Evolutionary conservation across 1,140 invertebrate species (phyloP), one percentile per base, ranked within the genome.

Genomic region (Euborellia annulipes): DNA sequence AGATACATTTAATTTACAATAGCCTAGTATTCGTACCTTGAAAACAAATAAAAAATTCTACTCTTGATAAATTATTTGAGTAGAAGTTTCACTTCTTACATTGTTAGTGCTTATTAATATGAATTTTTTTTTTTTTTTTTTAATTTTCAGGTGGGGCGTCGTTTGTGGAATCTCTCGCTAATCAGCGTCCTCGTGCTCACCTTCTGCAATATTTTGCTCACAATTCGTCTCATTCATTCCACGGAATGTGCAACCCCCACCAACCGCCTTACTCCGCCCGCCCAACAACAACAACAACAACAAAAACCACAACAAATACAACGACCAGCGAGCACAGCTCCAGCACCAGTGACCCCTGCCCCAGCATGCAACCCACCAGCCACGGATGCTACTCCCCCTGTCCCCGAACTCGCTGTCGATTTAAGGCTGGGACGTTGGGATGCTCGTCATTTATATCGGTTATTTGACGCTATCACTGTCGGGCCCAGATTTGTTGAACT

Each of bases 351-450:
- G 20, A 7, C n/a, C 14, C 21, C 1, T 2, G 4, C 9, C 18
- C 37, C 2, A 9, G 20, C 9, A 14, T 19, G 8, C 38, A 27
- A 1, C 2, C 17, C 6, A 36, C 3, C 16, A 7, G 21, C n/a
- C 3, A 40, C 36, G 22, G 8, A 19, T 19, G 11, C 23, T 11
- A 14, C 34, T 8, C n/a, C 21, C 3, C 9, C 11, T 6, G n/a
- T 30, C 2, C 2, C 14, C 18, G 22, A 27, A 11, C 49, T 51
- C 27, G 22, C 68, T 50, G 55, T 84, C 14, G 72, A 82, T 52
- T 55, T 82, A 2, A 65, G 67, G 3, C 64, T 78, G 1, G 83
- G 82, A 0, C 66, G 79, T 43, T 85, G 79, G 78, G 83, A 87
- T 48, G 67, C 69, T 18, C 69, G 71, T 6, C 66, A 75, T 3